Evolutionary conservation across 2,797 vertebrate genomes (phyloP).

Genomic region (Toxotes lorentzi): DNA sequence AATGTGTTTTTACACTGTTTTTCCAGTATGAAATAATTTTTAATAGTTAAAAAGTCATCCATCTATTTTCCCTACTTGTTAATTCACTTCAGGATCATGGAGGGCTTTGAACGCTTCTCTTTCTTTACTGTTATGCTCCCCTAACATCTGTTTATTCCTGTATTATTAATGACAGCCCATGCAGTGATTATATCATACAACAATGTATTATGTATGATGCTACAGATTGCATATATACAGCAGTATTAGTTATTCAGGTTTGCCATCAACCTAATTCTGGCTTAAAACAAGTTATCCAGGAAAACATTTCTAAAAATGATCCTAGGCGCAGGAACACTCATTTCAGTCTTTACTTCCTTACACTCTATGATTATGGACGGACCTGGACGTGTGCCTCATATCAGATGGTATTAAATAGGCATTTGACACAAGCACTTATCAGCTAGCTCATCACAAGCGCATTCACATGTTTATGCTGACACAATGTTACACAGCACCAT

Average conservation of each 20-base stretch:
- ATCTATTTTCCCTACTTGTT: neutral
- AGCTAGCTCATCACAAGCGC: constrained; percentile 28
- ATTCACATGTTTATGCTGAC: constrained; percentile 37
- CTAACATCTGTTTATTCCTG: constrained; percentile 14
- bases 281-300: neutral
- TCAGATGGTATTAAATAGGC: constrained; percentile 42
- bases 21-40: constrained; percentile 1
- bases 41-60: neutral
- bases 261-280: neutral
- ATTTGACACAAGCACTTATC: constrained; percentile 49
- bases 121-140: neutral
- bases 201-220: neutral
- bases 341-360: neutral
- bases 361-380: constrained; percentile 1
- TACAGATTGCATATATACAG: neutral
- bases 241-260: neutral
- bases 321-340: neutral
- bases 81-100: neutral
- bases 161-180: constrained; percentile 12
- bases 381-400: constrained; percentile 21
- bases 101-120: neutral
- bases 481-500: constrained; percentile 26
- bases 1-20: neutral
- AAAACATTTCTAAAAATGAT: constrained; percentile 5
- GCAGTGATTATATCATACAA: neutral